Conservation (phyloP, 2,888 invertebrate species). For the Taphrorychus bicolor region DNA sequence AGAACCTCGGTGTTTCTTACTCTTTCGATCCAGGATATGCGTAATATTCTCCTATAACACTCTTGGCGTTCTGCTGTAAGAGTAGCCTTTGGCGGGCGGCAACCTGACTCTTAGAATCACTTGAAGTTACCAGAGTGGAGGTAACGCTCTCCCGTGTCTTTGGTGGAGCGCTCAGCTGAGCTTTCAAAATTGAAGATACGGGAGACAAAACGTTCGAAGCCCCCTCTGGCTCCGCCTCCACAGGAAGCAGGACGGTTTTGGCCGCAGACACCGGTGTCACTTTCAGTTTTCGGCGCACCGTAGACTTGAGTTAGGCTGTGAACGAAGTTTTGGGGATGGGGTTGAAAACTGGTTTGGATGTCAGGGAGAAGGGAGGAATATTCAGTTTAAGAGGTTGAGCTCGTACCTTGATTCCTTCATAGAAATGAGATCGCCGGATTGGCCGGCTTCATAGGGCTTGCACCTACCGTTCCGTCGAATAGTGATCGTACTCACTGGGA, state of each 20-base stretch:
- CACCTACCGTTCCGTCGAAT: constrained; percentile 84
- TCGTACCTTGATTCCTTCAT: constrained; percentile 74
- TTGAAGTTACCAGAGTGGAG: constrained; percentile 54
- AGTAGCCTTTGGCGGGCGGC: too few relatives aligned
- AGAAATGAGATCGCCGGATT: constrained; percentile 66
- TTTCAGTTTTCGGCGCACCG: constrained; percentile 25
- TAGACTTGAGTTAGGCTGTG: constrained; percentile 6
- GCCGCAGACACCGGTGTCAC: constrained; percentile 27
- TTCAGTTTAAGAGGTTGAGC: constrained; percentile 66
- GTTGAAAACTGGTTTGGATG: constrained; percentile 22
- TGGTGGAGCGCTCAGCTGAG: constrained; percentile 78
- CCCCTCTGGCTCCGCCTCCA: constrained; percentile 45
- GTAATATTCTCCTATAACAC: too few relatives aligned
- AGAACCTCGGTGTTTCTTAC: too few relatives aligned
- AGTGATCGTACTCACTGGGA: constrained; percentile 86
- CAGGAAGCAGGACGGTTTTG: constrained; percentile 32
- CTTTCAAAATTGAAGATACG: constrained; percentile 83
- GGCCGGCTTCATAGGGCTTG: constrained; percentile 73
- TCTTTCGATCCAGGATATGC: too few relatives aligned
- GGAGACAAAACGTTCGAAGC: constrained; percentile 61
- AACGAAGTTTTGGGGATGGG: not conserved
- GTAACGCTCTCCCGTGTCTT: constrained; percentile 57
- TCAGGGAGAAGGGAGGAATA: constrained; percentile 52
- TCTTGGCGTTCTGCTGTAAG: not conserved
- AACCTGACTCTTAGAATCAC: constrained; percentile 66